Conservation (phyloP, 23 tunicate genomes). For the Diplosoma virens region DNA sequence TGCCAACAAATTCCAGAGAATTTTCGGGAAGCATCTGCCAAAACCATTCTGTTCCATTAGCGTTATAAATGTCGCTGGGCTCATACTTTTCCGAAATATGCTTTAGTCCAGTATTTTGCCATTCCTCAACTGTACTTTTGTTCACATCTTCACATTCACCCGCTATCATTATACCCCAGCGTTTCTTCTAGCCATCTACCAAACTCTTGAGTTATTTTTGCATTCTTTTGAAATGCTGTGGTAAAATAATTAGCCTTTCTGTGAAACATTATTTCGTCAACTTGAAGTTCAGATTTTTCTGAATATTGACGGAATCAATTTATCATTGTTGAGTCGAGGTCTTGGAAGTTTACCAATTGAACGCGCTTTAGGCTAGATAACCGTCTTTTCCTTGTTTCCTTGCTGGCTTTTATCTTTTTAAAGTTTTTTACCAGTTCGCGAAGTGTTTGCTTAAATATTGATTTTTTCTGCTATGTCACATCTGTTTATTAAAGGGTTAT, state of each 20-base stretch:
- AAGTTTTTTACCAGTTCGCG: slow-evolving; percentile 3
- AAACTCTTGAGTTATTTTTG: background rate
- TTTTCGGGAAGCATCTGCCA: slow-evolving; percentile 19
- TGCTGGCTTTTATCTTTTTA: background rate
- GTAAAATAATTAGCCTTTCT: slow-evolving; percentile 2
- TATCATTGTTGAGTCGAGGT: slow-evolving; percentile 5
- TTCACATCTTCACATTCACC: slow-evolving; percentile 13
- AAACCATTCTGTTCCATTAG: background rate
- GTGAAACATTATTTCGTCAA: background rate
- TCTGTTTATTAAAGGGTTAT: slow-evolving; percentile 1
- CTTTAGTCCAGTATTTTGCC: background rate
- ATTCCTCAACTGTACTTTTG: background rate
- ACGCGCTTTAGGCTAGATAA: slow-evolving; percentile 4
- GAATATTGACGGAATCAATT: slow-evolving; percentile 7
- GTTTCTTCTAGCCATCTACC: slow-evolving; percentile 1
- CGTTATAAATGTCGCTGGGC: slow-evolving; percentile 18
- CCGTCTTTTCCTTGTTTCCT: background rate
- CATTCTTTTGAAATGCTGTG: background rate
- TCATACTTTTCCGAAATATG: background rate
- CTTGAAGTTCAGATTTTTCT: background rate
- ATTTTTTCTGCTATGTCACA: background rate
- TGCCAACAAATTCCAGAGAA: background rate
- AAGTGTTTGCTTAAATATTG: background rate
- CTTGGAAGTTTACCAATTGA: background rate
- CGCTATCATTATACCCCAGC: slow-evolving; percentile 8